These are phyloP conservation scores for Eurosta solidaginis DNA, from an alignment of 1,140 invertebrate species.

Conservation along the genomic window DNA sequence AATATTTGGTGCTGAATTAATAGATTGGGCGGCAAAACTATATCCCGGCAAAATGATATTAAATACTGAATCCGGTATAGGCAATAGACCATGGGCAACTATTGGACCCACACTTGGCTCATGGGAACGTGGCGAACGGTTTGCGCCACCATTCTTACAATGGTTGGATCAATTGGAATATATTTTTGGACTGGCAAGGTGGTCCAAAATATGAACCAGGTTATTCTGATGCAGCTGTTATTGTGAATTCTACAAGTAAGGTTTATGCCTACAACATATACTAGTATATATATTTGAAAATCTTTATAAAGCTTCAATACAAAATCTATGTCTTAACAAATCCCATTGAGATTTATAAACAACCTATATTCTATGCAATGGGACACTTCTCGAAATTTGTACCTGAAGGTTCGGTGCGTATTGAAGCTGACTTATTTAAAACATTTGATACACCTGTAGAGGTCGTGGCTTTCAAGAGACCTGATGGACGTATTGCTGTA, in stretches of 20 bases:
- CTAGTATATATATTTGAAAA: too few relatives aligned
- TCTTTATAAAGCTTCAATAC: neutral
- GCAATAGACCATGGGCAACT: conserved; percentile 60
- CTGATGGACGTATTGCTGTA: conserved; percentile 64
- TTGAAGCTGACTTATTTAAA: conserved; percentile 52
- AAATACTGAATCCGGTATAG: conserved; percentile 76
- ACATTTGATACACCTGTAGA: conserved; percentile 40
- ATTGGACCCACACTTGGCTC: conserved; percentile 65
- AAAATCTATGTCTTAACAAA: conserved; percentile 47
- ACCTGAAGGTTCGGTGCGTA: conserved; percentile 65
- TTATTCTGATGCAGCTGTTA: conserved; percentile 77
- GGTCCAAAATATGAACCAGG: conserved; percentile 83
- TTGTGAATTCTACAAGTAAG: conserved; percentile 67
- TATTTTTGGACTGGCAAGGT: conserved; percentile 73
- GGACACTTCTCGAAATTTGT: conserved; percentile 87
- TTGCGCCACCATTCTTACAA: conserved; percentile 62
- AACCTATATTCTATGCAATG: conserved; percentile 86
- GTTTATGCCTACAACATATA: neutral
- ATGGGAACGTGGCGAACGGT: conserved; percentile 74
- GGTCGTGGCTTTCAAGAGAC: conserved; percentile 65
- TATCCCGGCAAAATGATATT: conserved; percentile 77
- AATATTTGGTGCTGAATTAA: conserved; percentile 60
- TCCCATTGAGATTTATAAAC: conserved; percentile 78
- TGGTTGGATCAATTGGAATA: conserved; percentile 90
- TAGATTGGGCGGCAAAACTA: conserved; percentile 64